Base-by-base conservation (phyloP, 1,140 invertebrate species). In the Bradysia coprophila region DNA sequence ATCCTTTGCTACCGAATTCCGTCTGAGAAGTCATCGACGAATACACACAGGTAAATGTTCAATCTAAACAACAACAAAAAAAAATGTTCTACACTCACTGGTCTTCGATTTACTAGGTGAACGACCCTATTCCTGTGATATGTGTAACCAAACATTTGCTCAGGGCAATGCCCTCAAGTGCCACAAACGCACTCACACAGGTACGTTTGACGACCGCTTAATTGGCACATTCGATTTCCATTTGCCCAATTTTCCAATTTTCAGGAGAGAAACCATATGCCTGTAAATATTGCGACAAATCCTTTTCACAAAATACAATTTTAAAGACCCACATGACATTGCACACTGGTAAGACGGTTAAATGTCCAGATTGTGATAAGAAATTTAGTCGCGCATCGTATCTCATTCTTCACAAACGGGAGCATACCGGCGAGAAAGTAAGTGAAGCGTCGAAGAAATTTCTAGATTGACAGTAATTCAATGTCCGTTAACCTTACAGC, bases 271-370 rank as follows among this genome's bases (percentile, higher is more conserved):
- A 44, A 11, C 48, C 48, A 11, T 49, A 41, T 13, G 18, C 28
- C 2, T 49, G 48, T 36, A 10, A 40, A 39, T 18, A 32, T 21
- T 49, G 48, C 24, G 34, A 23, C 8, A 45, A 49, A 38, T 18
- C 31, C 23, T 49, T 46, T 24, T 36, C 38, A 23, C 45, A 47
- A 21, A 43, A 32, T 15, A 45, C 43, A 1, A 43, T 45, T 1
- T 32, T 49, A 19, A 49, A 46, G 22, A 47, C 43, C 0, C 48
- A 49, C 24, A 37, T 44, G 21, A 41, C 43, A 15, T 20, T 42
- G n/a, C 47, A 47, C 37, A 39, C 34, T 2, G 45, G 45, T 4
- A 46, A 47, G 32, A 43, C 33, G 2, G 13, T 44, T 13, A 20
- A 41, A 41, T 47, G 48, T 28, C 21, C 42, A 15, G 21, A 33